Base-by-base conservation (phyloP, 2,797 vertebrate species). In the Chromobotia macracanthus region DNA sequence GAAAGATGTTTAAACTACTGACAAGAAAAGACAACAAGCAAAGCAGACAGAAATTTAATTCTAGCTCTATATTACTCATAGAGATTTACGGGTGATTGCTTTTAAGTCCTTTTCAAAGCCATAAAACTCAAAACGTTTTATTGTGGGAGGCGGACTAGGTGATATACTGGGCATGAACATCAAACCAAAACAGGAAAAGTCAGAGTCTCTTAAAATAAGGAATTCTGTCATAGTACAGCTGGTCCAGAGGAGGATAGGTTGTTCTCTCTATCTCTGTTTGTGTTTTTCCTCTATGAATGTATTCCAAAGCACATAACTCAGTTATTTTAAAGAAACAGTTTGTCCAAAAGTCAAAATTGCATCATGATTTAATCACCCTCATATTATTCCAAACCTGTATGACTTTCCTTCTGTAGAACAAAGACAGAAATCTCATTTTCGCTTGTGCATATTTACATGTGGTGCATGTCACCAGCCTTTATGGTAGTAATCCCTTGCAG, bases 21-120 rank as follows among this genome's bases (percentile, higher is more conserved):
- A 89, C 82, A 84, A 89, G 89, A 56, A 87, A 85, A 89, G 90
- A 92, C 88, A 91, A 77, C 84, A 92, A 87, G 84, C 85, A 85
- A 90, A 87, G 89, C 89, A 87, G 90, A 85, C 82, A 88, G 87
- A 89, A 90, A 87, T 86, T 89, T 90, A 89, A 87, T 91, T 83
- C 86, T 92, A 87, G 90, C 89, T 89, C 90, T 94, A 94, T 93
- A 92, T 93, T 93, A 90, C 90, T 84, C 74, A 71, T 75, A 75
- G 84, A 91, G 92, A 93, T 94, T 93, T 94, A 93, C 80, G 64
- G 89, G 80, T 83, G 89, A 88, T 89, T 87, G 91, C 92, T 91
- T 92, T 90, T 87, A 90, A 88, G 89, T 91, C 91, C 89, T 91
- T 90, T 89, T 91, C 71, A 8, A 68, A 72, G 86, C 75, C 64